Evolutionary conservation across 2,797 vertebrate species (phyloP).

Genomic region (Carduelis carduelis): DNA sequence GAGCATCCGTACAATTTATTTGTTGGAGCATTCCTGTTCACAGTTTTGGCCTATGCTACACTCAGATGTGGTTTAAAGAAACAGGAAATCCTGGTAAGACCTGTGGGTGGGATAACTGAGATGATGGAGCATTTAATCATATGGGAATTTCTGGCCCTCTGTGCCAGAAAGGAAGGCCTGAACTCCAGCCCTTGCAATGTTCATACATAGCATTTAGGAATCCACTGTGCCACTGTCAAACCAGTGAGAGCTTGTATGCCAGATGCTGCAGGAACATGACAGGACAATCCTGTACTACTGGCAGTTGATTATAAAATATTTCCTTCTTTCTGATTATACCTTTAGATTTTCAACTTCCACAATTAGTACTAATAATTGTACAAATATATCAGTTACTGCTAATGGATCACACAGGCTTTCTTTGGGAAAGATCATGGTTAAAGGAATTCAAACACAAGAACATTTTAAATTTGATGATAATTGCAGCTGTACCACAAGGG

Average conservation of each 20-base stretch:
- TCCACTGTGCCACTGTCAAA: not conserved
- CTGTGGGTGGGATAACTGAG: not conserved
- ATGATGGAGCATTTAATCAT: not conserved
- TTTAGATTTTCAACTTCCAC: not conserved
- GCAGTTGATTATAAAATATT: not conserved
- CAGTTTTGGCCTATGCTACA: not conserved
- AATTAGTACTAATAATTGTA: not conserved
- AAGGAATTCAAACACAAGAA: not conserved
- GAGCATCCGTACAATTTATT: not conserved
- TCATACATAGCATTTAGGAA: accelerated
- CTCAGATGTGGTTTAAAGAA: not conserved
- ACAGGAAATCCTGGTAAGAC: not conserved
- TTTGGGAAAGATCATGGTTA: not conserved
- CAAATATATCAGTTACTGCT: not conserved
- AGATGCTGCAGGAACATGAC: not conserved
- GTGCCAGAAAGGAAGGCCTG: not conserved
- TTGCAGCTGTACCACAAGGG: not conserved
- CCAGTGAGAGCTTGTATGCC: not conserved
- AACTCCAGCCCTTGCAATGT: not conserved
- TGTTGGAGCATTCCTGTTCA: not conserved
- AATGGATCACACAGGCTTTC: not conserved
- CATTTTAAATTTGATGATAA: not conserved
- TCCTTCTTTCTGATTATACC: not conserved
- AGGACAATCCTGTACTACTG: not conserved
- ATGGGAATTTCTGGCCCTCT: not conserved